Evolutionary conservation across 2,888 invertebrate species (phyloP).

Genomic region (Drosophila melanosoma): DNA sequence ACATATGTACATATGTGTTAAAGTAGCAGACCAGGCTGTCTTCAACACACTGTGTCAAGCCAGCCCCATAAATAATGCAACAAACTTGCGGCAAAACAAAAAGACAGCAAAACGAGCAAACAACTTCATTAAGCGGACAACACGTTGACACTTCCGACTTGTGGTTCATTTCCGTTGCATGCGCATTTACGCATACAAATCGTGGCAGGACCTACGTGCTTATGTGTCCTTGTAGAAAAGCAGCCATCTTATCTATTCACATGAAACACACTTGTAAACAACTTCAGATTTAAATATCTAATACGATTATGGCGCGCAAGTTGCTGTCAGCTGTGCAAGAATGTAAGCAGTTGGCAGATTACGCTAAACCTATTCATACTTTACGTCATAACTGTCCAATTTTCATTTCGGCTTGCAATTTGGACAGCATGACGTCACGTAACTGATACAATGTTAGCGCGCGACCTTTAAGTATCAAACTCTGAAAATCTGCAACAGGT

Average conservation of each 20-base stretch:
- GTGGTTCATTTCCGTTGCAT: constrained; percentile 59
- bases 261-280: constrained; percentile 17
- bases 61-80: constrained; percentile 61
- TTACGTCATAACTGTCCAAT: constrained; percentile 1
- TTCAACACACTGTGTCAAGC: constrained; percentile 6
- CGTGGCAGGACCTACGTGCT: constrained; percentile 41
- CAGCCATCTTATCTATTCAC: constrained; percentile 1
- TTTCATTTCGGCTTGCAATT: not conserved
- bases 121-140: constrained; percentile 58
- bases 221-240: constrained; percentile 1
- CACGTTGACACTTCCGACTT: constrained; percentile 63
- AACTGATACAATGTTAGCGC: accelerated
- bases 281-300: constrained; percentile 25
- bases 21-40: constrained; percentile 4
- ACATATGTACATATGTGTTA: not conserved
- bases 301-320: constrained; percentile 26
- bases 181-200: constrained; percentile 48
- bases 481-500: constrained; percentile 12
- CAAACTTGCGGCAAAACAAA: constrained; percentile 47
- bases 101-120: constrained; percentile 15
- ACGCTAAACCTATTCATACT: not conserved
- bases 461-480: constrained; percentile 4
- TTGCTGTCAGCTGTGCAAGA: constrained; percentile 5
- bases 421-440: constrained; percentile 23
- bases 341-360: constrained; percentile 9